Evolutionary conservation across 2,113 vertebrate genomes (phyloP).

Genomic region (human): GRCh38 chr2:28399001-28399500

Average conservation of each 20-base stretch:
- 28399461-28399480: neutral
- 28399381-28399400: neutral
- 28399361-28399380: neutral
- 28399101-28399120: neutral
- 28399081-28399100: neutral
- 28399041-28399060: neutral
- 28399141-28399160: neutral
- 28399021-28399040: constrained; percentile 7
- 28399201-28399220: neutral
- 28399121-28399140: neutral
- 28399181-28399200: neutral
- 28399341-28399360: neutral
- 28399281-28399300: neutral
- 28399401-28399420: neutral
- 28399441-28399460: neutral
- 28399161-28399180: neutral
- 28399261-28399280: neutral
- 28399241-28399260: neutral
- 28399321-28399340: neutral
- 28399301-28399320: neutral
- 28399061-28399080: neutral
- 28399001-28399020: neutral
- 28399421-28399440: neutral
- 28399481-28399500: neutral
- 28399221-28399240: neutral